Evolutionary conservation across 2,888 invertebrate genomes (phyloP), one percentile per base, ranked within the genome.

Genomic region (Sesia bembeciformis): DNA sequence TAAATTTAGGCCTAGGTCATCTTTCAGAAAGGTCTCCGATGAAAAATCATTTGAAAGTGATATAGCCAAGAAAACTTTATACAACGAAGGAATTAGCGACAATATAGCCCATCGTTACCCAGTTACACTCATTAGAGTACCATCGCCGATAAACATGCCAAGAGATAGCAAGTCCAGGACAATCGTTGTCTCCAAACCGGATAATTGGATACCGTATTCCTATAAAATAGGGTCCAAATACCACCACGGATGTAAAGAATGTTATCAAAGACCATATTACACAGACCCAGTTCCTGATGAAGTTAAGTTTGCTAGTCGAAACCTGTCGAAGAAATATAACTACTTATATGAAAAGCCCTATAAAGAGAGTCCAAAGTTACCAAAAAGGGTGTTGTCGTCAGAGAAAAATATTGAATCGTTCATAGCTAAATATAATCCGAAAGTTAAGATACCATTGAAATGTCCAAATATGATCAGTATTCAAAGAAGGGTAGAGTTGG

Each of bases 81-180:
- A 83, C 59, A 83, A 84, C 53, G 84, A 85, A 62, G 84, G 83
- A 8, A 83, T 83, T 38, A 74, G 74, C 57, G 77, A 83, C 53
- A 41, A 43, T 0, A 58, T 70, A 39, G 59, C 68, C 0, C 54
- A 62, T 40, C 57, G 56, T 4, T 52, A 7, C n/a, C 4, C 49
- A 43, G 3, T 59, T 43, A 62, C 49, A 5, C 46, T 62, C 0
- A 52, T 52, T 1, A 52, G 39, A 6, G 23, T 53, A 4, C 58
- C 63, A 5, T 54, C 58, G 43, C 60, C 60, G 7, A 51, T 49
- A 0, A 62, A 57, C 5, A 4, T 60, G 3, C 59, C 53, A 4
- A 61, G 51, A 3, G 57, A 60, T 6, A 49, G 39, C 46, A 67
- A 4, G 40, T 65, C 4, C 55, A 51, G 40, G 66, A 53, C 41